Conservation (phyloP, 2,888 invertebrate genomes). For the Metopia argyrocephala region DNA sequence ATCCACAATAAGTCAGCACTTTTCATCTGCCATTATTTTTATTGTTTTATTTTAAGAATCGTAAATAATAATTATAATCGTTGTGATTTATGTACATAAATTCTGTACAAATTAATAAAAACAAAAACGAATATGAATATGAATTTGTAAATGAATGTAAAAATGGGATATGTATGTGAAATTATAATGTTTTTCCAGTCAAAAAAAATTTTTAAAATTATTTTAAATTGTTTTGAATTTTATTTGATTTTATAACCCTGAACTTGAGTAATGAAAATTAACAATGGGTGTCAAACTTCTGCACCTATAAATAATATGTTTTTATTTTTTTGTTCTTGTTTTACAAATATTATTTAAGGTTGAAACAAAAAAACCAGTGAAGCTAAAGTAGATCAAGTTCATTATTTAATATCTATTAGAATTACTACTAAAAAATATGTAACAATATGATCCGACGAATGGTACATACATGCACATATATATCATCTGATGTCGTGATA, state of each 20-base stretch:
- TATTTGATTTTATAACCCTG: constrained; percentile 23
- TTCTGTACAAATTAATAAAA: not conserved
- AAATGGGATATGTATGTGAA: not conserved
- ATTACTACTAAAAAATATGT: too few species aligned
- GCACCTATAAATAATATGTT: not conserved
- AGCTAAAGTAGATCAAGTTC: too few species aligned
- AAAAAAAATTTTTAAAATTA: not conserved
- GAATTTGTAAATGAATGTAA: not conserved
- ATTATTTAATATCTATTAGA: too few species aligned
- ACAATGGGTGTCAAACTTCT: not conserved
- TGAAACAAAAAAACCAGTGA: too few species aligned
- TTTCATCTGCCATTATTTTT: too few species aligned
- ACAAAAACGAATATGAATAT: not conserved
- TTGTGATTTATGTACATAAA: constrained; percentile 58
- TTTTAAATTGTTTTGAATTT: constrained; percentile 2
- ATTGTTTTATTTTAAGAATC: constrained; percentile 71
- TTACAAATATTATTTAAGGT: too few species aligned
- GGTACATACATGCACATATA: too few species aligned
- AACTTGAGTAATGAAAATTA: constrained; percentile 35
- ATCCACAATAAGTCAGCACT: too few species aligned
- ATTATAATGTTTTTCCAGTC: not conserved
- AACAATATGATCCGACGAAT: too few species aligned
- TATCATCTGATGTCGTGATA: too few species aligned
- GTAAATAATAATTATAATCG: constrained; percentile 73
- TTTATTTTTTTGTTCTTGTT: not conserved